Conservation (phyloP, 2,113 vertebrate species). For the Chlamydotis undulata region DNA sequence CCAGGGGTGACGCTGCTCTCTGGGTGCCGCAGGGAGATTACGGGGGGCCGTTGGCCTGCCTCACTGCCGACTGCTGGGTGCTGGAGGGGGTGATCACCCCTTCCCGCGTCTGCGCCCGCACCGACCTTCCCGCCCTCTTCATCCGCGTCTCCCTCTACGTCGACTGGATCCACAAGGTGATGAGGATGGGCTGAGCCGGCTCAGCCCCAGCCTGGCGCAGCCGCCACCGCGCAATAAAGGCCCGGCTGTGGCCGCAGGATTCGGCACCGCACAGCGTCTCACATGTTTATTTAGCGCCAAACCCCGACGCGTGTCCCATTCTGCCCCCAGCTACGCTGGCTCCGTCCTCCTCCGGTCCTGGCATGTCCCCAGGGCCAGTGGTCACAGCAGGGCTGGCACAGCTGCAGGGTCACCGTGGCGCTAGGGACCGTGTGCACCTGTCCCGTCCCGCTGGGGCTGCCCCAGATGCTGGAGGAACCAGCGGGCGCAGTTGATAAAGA, state of each 20-base stretch:
- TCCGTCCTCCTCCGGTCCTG: background rate
- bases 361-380: background rate
- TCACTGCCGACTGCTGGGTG: conserved; percentile 94
- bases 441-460: accelerated
- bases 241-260: accelerated
- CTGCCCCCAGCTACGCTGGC: accelerated
- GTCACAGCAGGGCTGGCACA: background rate
- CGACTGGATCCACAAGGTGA: conserved; percentile 96
- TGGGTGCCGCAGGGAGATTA: conserved; percentile 85
- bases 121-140: conserved; percentile 88
- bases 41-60: conserved; percentile 91
- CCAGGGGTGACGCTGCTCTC: accelerated
- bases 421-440: background rate
- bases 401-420: accelerated
- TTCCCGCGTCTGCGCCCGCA: conserved; percentile 89
- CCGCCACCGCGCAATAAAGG: background rate
- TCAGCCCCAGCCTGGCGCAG: background rate
- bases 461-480: conserved; percentile 80
- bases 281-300: background rate
- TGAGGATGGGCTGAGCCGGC: conserved; percentile 80
- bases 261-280: background rate
- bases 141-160: conserved; percentile 90
- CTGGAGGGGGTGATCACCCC: conserved; percentile 94
- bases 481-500: conserved; percentile 77
- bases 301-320: accelerated